Conservation (phyloP, 2,888 invertebrate species). For the Dynastes tityus region DNA sequence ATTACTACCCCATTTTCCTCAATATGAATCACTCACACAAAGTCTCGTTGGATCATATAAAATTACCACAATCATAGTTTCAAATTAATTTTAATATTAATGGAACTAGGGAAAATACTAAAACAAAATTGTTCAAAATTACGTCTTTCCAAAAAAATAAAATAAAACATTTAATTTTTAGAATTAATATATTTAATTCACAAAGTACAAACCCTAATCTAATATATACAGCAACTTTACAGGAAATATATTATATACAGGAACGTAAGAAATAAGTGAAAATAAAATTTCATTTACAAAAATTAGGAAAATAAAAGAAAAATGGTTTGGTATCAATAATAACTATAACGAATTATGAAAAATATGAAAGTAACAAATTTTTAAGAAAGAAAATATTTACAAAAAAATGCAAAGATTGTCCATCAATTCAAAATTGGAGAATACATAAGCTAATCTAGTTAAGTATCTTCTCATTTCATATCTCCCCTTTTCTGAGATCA, state of each 20-base stretch:
- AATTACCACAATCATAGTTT: too few species aligned
- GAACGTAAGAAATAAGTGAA: conserved; percentile 2
- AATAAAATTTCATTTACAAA: neutral
- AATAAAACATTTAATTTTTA: neutral
- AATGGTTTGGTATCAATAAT: conserved; percentile 36
- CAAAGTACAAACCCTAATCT: conserved; percentile 46
- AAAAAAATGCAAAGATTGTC: conserved; percentile 6
- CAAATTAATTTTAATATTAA: too few species aligned
- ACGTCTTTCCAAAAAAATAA: neutral
- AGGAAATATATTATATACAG: conserved; percentile 22
- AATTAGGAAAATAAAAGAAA: conserved; percentile 1
- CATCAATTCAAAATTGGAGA: conserved; percentile 12
- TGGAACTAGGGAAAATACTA: too few species aligned
- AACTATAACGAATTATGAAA: neutral
- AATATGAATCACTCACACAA: too few species aligned
- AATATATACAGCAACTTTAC: conserved; percentile 28
- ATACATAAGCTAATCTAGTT: conserved; percentile 4
- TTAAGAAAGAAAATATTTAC: conserved; percentile 13
- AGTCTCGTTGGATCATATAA: too few species aligned
- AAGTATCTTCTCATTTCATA: conserved; percentile 19
- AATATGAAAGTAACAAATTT: neutral
- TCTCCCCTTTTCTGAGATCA: conserved; percentile 25
- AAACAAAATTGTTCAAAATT: too few species aligned
- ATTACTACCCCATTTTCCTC: too few species aligned
- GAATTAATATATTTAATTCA: conserved; percentile 34